A percentile compares a stretch with the other conserved stretches of the same genome.
Evolutionary conservation across 2,888 invertebrate genomes (phyloP).

Genomic region (Aphodius granarius): DNA sequence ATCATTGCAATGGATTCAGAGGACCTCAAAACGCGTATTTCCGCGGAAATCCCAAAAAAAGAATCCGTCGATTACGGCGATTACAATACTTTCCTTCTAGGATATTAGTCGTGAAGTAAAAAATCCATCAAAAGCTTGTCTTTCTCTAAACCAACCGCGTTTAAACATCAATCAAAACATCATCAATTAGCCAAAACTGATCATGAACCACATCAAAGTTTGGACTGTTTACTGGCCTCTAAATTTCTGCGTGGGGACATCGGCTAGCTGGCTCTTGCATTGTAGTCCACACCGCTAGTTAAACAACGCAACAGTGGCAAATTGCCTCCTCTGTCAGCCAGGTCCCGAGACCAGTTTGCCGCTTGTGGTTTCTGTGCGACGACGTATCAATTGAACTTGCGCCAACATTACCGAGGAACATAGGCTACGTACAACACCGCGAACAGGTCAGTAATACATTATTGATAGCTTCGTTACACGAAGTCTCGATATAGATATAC

Average conservation of each 20-base stretch:
- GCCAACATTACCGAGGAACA: too few relatives aligned
- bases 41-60: too few relatives aligned
- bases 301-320: background rate
- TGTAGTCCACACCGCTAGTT: background rate
- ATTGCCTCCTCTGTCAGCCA: background rate
- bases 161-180: too few relatives aligned
- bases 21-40: too few relatives aligned
- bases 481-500: too few relatives aligned
- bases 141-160: too few relatives aligned
- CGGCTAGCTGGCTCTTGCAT: background rate
- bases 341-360: background rate
- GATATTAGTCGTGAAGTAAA: too few relatives aligned
- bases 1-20: too few relatives aligned
- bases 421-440: too few relatives aligned
- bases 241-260: background rate
- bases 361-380: background rate
- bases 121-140: too few relatives aligned
- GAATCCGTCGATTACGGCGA: too few relatives aligned
- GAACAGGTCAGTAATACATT: background rate
- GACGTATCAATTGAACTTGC: background rate
- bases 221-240: background rate
- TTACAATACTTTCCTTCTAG: too few relatives aligned
- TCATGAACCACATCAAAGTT: background rate
- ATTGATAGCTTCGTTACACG: background rate
- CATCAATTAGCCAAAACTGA: background rate